A percentile compares a stretch with the other conserved stretches of the same genome.
phyloP scores from a whole-genome alignment of 2,113 vertebrate genomes.

The Hyperopisus bebe region DNA sequence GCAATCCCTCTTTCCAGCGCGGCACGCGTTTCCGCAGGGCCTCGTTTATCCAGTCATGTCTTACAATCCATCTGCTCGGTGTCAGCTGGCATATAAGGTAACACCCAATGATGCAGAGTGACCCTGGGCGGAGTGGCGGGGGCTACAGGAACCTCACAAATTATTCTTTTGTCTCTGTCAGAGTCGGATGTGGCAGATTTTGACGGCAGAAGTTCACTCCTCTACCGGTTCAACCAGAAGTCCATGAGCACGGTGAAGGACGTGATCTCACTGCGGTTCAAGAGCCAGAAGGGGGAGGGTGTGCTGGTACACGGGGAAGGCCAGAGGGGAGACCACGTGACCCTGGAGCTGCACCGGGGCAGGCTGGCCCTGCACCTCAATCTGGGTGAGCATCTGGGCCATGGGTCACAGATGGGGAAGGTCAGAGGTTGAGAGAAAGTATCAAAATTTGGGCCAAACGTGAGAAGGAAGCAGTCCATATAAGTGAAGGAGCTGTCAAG shows the following conservation, averaged over 20 bases:
- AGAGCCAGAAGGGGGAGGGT: conserved; percentile 86
- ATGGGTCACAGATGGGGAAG: neutral
- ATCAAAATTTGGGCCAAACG: neutral
- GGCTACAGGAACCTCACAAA: neutral
- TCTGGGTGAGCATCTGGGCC: conserved; percentile 67
- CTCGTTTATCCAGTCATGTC: neutral
- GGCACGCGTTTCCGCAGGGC: neutral
- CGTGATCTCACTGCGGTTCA: conserved; percentile 90
- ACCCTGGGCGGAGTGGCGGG: neutral
- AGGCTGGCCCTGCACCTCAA: conserved; percentile 80
- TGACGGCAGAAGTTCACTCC: conserved; percentile 86
- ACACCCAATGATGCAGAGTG: neutral
- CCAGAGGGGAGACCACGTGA: conserved; percentile 87
- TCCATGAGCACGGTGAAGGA: conserved; percentile 95
- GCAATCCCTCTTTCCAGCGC: neutral
- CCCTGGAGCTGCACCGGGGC: conserved; percentile 85
- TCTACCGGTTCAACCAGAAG: conserved; percentile 98
- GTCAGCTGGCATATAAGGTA: neutral
- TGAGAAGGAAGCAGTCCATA: neutral
- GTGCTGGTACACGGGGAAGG: conserved; percentile 93
- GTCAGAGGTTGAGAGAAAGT: neutral
- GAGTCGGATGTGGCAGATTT: conserved; percentile 91
- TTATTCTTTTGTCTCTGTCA: conserved; percentile 32
- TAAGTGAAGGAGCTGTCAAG: neutral
- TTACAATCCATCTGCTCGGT: neutral